Conservation (phyloP, 2,113 vertebrate species). For the Lagopus leucura region DNA sequence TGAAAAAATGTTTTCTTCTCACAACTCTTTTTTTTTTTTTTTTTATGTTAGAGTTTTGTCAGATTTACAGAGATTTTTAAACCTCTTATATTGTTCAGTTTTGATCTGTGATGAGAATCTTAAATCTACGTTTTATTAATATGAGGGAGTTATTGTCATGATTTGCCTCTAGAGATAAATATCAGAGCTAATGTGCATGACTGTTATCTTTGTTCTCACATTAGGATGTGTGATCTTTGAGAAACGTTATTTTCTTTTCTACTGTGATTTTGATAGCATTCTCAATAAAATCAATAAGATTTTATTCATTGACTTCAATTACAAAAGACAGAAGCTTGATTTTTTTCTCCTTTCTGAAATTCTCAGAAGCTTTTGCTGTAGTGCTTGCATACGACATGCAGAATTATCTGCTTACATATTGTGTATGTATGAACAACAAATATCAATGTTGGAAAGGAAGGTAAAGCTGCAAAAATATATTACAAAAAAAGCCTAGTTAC, state of each 20-base stretch:
- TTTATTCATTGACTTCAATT: background rate
- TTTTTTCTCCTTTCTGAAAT: background rate
- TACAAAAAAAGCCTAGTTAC: background rate
- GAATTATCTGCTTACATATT: background rate
- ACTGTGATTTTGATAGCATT: background rate
- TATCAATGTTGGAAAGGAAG: background rate
- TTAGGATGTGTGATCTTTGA: background rate
- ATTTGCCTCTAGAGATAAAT: background rate
- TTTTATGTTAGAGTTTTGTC: background rate
- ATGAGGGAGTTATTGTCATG: background rate
- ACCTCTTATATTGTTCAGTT: background rate
- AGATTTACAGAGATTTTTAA: background rate
- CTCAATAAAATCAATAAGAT: background rate
- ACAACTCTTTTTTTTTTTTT: background rate
- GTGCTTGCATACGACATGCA: background rate
- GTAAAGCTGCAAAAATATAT: background rate
- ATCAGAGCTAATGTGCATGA: background rate
- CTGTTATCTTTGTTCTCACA: background rate
- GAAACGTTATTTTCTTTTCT: background rate
- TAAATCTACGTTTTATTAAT: background rate
- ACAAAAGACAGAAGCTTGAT: background rate
- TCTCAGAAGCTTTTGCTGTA: background rate
- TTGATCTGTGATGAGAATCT: background rate
- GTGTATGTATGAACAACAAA: background rate
- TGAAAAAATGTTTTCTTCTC: background rate